These are phyloP conservation scores for Scolopax rusticola DNA, from an alignment of 2,797 vertebrate genomes.

Conservation along the genomic window DNA sequence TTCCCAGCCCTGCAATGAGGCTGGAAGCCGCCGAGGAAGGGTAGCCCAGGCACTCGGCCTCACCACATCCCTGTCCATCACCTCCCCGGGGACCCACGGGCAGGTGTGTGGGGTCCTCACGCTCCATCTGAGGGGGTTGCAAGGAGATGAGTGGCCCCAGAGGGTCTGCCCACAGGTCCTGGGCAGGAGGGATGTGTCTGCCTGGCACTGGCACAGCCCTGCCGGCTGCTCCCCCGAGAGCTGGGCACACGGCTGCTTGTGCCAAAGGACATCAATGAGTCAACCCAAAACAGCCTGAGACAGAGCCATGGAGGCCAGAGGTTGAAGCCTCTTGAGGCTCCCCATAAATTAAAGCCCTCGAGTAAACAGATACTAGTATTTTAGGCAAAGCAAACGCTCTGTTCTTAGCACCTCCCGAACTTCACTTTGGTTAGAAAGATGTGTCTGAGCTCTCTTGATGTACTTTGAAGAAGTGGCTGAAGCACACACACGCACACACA, in stretches of 20 bases:
- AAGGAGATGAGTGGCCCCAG: neutral
- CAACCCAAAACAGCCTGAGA: neutral
- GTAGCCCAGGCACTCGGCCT: neutral
- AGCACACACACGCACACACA: neutral
- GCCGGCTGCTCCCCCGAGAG: neutral
- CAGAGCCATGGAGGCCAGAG: fast-evolving
- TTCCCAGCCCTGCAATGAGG: neutral
- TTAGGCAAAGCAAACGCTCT: neutral
- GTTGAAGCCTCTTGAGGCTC: neutral
- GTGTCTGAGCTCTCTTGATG: neutral
- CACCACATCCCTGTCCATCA: fast-evolving
- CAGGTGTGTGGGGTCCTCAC: neutral
- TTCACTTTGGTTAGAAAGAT: neutral
- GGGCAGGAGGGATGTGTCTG: neutral
- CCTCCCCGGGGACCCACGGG: neutral
- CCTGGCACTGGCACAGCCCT: neutral
- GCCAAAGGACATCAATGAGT: neutral
- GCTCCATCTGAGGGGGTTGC: neutral
- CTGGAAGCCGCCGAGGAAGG: neutral
- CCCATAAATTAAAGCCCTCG: neutral
- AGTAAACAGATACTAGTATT: neutral
- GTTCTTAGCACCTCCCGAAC: neutral
- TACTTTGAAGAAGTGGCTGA: neutral
- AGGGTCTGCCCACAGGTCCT: neutral
- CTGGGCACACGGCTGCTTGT: neutral